Evolutionary conservation across 2,113 vertebrate species (phyloP), one percentile per base, ranked within the genome.

Genomic region (Verasper variegatus): DNA sequence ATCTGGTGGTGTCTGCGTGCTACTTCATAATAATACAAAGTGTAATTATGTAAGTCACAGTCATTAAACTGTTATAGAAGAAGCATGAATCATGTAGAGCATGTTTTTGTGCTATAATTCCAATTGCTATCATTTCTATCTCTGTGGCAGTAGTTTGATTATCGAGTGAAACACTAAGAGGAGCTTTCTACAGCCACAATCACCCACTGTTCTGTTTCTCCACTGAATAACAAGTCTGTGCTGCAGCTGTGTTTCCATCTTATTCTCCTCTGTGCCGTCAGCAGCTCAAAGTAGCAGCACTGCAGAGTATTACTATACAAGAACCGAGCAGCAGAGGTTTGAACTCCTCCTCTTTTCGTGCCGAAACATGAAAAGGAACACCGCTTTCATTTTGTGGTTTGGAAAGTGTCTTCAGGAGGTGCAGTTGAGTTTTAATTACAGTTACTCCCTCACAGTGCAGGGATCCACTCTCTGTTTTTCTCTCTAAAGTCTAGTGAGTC

Each of bases 301-400:
- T 37, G 45, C 21, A 54, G 12, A n/a, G 14, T 42, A 52, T 60
- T 66, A 37, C 45, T 31, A 23, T 45, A 23, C 17, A 37, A 54
- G 11, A 35, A 45, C 40, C 14, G 35, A 31, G 3, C 23, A 71
- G 42, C 56, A 63, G 66, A 70, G 31, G 24, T 31, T 37, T 66
- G 40, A 59, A 42, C 52, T 57, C 5, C 45, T 68, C 45, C 58
- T 40, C 24, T 31, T 40, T 2, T 54, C 76, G 26, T 58, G 62
- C 47, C 2, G 0, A 40, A 56, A 76, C 77, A 64, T 73, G 77
- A 59, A 55, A 35, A n/a, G 51, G 18, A 54, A 54, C 18, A 2
- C 58, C 15, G n/a, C 18, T 55, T 68, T 63, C n/a, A 62, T 52
- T 40, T 26, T 72, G 40, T 59, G 60, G 21, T 63, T 51, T 59